phyloP scores from a whole-genome alignment of 2,888 invertebrate species.

The Flabesymbios commensalis region DNA sequence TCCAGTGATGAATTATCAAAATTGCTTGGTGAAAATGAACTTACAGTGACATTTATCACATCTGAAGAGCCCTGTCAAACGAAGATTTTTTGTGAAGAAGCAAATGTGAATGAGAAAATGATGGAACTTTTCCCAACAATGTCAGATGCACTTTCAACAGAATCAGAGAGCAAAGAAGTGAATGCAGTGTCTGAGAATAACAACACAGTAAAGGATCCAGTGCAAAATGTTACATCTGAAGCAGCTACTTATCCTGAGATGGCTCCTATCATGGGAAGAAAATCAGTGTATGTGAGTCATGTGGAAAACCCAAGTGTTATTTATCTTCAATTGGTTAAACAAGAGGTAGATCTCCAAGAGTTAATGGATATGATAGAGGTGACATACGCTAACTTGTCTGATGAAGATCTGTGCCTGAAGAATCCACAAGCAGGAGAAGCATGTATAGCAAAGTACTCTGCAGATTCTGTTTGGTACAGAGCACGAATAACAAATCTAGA shows the following conservation, averaged over 20 bases:
- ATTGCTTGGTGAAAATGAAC: conserved; percentile 43
- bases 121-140: too few relatives aligned
- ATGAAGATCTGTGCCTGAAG: conserved; percentile 14
- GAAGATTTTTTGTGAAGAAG: neutral
- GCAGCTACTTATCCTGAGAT: neutral
- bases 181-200: too few relatives aligned
- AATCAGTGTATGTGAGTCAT: conserved; percentile 12
- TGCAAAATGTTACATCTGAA: too few relatives aligned
- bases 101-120: neutral
- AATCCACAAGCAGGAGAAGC: conserved; percentile 22
- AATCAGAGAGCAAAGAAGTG: neutral
- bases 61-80: conserved; percentile 3
- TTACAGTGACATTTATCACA: conserved; percentile 33
- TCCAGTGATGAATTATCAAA: too few relatives aligned
- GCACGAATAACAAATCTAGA: conserved; percentile 12
- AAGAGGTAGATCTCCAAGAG: conserved; percentile 24
- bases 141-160: too few relatives aligned
- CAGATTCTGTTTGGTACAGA: conserved; percentile 52
- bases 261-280: neutral
- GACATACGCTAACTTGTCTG: conserved; percentile 18
- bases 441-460: conserved; percentile 41
- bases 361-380: conserved; percentile 24
- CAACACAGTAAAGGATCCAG: too few relatives aligned
- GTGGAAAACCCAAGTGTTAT: conserved; percentile 27
- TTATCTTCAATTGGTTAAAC: conserved; percentile 38